phyloP scores from a whole-genome alignment of 1,140 invertebrate genomes.

The Ceratosolen solmsi region DNA sequence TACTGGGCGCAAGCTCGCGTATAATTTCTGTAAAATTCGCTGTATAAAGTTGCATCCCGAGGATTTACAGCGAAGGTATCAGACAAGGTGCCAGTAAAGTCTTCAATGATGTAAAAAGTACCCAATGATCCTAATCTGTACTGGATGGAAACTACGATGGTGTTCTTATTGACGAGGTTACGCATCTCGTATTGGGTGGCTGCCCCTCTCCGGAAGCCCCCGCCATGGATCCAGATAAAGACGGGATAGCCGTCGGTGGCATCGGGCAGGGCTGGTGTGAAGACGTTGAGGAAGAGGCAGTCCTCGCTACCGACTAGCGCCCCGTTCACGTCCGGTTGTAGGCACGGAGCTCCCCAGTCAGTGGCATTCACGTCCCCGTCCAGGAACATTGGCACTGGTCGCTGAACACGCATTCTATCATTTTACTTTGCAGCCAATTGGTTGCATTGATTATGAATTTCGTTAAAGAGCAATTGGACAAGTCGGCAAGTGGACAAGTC shows the following conservation, averaged over 20 bases:
- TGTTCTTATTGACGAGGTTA: conserved; percentile 77
- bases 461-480: too few relatives aligned
- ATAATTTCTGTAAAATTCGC: too few relatives aligned
- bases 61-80: too few relatives aligned
- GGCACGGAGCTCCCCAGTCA: conserved; percentile 73
- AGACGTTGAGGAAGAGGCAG: conserved; percentile 88
- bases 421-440: neutral
- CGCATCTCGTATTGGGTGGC: conserved; percentile 77
- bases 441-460: too few relatives aligned
- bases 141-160: conserved; percentile 86
- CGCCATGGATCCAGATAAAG: conserved; percentile 79
- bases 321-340: conserved; percentile 66
- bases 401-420: conserved; percentile 55
- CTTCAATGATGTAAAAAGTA: conserved; percentile 57
- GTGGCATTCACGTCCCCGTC: conserved; percentile 75
- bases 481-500: too few relatives aligned
- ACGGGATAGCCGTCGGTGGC: conserved; percentile 75
- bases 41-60: too few relatives aligned
- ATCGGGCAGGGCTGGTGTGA: conserved; percentile 79
- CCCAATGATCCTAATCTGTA: conserved; percentile 87
- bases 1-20: too few relatives aligned
- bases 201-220: conserved; percentile 78
- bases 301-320: conserved; percentile 78
- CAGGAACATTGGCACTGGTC: conserved; percentile 72
- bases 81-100: too few relatives aligned